These are phyloP conservation scores for Eurois occulta DNA, from an alignment of 2,888 invertebrate genomes.

Conservation along the genomic window DNA sequence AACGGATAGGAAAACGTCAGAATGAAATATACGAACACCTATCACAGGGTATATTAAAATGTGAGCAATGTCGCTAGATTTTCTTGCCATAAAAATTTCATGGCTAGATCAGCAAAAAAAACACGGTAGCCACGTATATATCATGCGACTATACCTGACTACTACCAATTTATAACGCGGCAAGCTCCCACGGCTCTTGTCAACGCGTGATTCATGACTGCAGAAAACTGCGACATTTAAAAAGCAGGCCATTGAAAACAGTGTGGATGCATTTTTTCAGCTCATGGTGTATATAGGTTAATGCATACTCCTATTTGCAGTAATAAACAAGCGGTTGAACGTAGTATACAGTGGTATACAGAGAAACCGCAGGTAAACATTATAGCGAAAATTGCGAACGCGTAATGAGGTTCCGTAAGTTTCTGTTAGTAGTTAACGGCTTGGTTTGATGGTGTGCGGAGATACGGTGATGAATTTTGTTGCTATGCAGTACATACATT, in stretches of 20 bases:
- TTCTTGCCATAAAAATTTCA: slow-evolving; percentile 25
- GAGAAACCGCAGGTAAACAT: slow-evolving; percentile 59
- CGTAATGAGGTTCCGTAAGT: slow-evolving; percentile 61
- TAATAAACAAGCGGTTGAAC: slow-evolving; percentile 60
- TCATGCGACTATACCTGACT: slow-evolving; percentile 61
- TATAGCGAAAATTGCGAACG: slow-evolving; percentile 58
- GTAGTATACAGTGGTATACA: slow-evolving; percentile 24
- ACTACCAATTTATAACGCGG: slow-evolving; percentile 58
- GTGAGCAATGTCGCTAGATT: slow-evolving; percentile 6
- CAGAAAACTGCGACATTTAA: slow-evolving; percentile 71
- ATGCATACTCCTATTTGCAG: slow-evolving; percentile 66
- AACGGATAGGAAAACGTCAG: slow-evolving; percentile 33
- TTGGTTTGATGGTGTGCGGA: slow-evolving; percentile 30
- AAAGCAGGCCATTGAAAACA: slow-evolving; percentile 65
- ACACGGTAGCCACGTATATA: slow-evolving; percentile 32
- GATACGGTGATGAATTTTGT: slow-evolving; percentile 50
- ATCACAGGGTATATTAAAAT: slow-evolving; percentile 48
- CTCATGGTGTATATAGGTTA: slow-evolving; percentile 61
- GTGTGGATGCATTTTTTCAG: slow-evolving; percentile 58
- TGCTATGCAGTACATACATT: background rate
- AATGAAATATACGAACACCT: slow-evolving; percentile 41
- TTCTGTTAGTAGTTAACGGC: slow-evolving; percentile 52
- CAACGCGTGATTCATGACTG: slow-evolving; percentile 75
- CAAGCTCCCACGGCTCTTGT: slow-evolving; percentile 59
- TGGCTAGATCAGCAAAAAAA: slow-evolving; percentile 46